Percentiles rank a stretch among this genome's conserved stretches.
Conservation (phyloP, 2,888 invertebrate genomes). For the Aproaerema taeniolella region DNA sequence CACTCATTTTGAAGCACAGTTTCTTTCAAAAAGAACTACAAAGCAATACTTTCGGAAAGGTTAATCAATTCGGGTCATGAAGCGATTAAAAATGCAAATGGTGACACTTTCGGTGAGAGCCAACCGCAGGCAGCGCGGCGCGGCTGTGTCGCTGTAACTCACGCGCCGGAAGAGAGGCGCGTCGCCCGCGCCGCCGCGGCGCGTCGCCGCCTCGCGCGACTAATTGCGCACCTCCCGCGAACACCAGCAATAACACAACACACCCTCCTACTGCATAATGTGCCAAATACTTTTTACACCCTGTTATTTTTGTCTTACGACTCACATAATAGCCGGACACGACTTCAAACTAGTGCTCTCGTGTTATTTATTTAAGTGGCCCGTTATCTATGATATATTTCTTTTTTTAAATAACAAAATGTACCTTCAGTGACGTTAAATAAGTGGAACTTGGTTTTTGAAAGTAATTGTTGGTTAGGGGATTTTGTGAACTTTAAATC, state of each 20-base stretch:
- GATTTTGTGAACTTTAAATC: too few species aligned
- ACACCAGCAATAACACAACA: conserved; percentile 14
- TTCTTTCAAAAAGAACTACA: too few species aligned
- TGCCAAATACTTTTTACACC: conserved; percentile 17
- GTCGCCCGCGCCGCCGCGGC: conserved; percentile 24
- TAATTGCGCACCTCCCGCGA: conserved; percentile 14
- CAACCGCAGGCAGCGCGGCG: neutral
- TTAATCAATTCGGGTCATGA: conserved; percentile 6
- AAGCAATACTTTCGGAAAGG: neutral
- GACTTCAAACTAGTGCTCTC: too few species aligned
- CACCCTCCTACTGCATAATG: conserved; percentile 15
- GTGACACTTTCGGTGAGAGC: neutral
- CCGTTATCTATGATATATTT: too few species aligned
- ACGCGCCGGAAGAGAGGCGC: conserved; percentile 12
- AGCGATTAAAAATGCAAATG: conserved; percentile 7
- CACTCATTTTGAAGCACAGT: too few species aligned
- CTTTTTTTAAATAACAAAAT: too few species aligned
- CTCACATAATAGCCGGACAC: neutral
- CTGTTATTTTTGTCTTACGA: conserved; percentile 3
- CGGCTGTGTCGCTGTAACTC: neutral
- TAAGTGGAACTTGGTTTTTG: too few species aligned
- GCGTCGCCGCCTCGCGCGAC: conserved; percentile 4
- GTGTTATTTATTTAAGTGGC: too few species aligned
- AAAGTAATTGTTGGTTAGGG: too few species aligned
- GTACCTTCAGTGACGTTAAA: too few species aligned